Evolutionary conservation across 1,140 invertebrate species (phyloP).

Genomic region (Mactra quadrangularis): DNA sequence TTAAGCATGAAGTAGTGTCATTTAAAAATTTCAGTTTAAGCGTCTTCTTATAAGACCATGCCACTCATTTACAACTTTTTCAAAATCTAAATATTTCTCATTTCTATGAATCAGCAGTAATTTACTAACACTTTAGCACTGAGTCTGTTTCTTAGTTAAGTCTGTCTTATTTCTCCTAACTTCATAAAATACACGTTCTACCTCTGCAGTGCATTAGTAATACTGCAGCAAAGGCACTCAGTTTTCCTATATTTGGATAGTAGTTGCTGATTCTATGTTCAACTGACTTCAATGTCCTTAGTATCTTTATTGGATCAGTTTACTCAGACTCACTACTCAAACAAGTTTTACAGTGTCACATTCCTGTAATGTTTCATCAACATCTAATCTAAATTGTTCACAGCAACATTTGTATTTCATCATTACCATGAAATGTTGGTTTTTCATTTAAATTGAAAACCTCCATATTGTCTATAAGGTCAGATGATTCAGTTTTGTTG

Average conservation of each 20-base stretch:
- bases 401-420: slow-evolving; percentile 8
- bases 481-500: background rate
- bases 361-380: background rate
- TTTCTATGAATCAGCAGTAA: slow-evolving; percentile 26
- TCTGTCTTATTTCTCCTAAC: slow-evolving; percentile 3
- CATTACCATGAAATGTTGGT: slow-evolving; percentile 20
- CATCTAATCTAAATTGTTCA: slow-evolving; percentile 24
- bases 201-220: slow-evolving; percentile 34
- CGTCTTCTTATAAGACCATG: background rate
- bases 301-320: background rate
- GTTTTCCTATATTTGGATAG: background rate
- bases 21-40: no score
- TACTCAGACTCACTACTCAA: background rate
- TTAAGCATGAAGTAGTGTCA: no score
- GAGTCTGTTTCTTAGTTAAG: slow-evolving; percentile 17
- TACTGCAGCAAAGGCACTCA: slow-evolving; percentile 16
- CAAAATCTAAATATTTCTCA: slow-evolving; percentile 27
- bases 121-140: background rate
- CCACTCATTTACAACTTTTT: background rate
- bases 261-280: background rate
- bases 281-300: background rate
- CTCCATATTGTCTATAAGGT: slow-evolving; percentile 4
- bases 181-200: slow-evolving; percentile 30
- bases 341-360: background rate
- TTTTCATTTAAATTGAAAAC: background rate